Percentiles rank a stretch among this genome's conserved stretches.
Conservation (phyloP, 2,113 vertebrate genomes). For the Acinonyx jubatus region DNA sequence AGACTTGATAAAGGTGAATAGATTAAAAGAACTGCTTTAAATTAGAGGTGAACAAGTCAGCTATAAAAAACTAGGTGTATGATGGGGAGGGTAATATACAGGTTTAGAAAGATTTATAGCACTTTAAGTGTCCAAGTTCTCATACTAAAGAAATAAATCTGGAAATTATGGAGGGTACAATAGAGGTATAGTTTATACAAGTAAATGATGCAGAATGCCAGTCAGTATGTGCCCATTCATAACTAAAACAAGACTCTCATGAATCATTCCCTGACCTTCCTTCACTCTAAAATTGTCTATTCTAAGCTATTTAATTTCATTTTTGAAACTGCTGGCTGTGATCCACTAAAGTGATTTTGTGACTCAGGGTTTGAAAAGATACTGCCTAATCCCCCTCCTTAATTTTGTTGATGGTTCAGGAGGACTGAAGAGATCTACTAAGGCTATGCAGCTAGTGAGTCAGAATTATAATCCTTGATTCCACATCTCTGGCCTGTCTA, state of each 20-base stretch:
- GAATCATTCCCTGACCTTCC: not conserved
- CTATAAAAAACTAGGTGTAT: not conserved
- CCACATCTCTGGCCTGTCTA: not conserved
- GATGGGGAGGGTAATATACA: not conserved
- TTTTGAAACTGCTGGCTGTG: not conserved
- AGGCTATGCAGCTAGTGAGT: not conserved
- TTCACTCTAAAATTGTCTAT: not conserved
- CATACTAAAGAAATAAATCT: conserved; percentile 30
- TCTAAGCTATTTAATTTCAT: not conserved
- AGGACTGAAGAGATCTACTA: not conserved
- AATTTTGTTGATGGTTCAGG: not conserved
- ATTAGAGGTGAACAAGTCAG: not conserved
- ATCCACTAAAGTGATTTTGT: not conserved
- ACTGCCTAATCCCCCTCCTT: not conserved
- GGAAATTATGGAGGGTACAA: not conserved
- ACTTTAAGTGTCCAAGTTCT: not conserved
- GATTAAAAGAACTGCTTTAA: not conserved
- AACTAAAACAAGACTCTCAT: not conserved
- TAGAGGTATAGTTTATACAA: not conserved
- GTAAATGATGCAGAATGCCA: not conserved
- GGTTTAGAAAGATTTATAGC: not conserved
- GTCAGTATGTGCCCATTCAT: not conserved
- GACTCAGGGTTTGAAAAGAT: conserved; percentile 1
- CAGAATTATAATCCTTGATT: not conserved
- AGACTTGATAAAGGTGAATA: not conserved